Base-by-base conservation (phyloP, 2,888 invertebrate genomes). In the Strigamia maritima region DNA sequence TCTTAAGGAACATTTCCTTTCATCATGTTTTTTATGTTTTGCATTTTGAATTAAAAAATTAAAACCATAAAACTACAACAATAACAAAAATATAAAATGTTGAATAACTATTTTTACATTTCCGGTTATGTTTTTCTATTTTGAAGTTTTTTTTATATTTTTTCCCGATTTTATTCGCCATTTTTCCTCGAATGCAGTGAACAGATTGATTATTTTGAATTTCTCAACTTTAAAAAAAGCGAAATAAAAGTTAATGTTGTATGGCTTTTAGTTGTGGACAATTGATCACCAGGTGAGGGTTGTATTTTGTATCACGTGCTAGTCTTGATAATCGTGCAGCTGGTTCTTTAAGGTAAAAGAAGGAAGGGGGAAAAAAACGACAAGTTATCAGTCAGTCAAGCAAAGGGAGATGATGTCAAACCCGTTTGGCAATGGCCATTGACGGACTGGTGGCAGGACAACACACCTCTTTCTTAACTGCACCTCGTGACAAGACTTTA, bases 351-450 rank as follows among this genome's bases (percentile, higher is more conserved):
- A 60, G 60, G 60, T 22, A 60, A 22, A 60, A 60, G 24, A 60
- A 60, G 2, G 2, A 31, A 31, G 31, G 31, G 31, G 40, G 40
- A 40, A 40, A 60, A 60, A 60, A 22, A 60, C 60, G 60, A 60
- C 60, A 60, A 60, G 60, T 60, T 60, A 60, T 60, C 60, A 60
- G 60, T 60, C 60, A 60, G 60, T 60, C 60, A 60, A 60, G 60
- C 60, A 60, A 60, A 60, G 60, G 60, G 60, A 60, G 60, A 60
- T 60, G 60, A 60, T 60, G 60, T 60, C 60, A 60, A 60, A 60
- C 60, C 60, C 60, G 60, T 60, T 60, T 60, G 60, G 60, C 60
- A 60, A 60, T 60, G 19, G 60, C 60, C 60, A 60, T 60, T 60
- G 60, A 60, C 60, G 60, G 60, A 60, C 60, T 60, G 24, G 60